Conservation (phyloP, 2,888 invertebrate genomes). For the Tetranychus piercei region DNA sequence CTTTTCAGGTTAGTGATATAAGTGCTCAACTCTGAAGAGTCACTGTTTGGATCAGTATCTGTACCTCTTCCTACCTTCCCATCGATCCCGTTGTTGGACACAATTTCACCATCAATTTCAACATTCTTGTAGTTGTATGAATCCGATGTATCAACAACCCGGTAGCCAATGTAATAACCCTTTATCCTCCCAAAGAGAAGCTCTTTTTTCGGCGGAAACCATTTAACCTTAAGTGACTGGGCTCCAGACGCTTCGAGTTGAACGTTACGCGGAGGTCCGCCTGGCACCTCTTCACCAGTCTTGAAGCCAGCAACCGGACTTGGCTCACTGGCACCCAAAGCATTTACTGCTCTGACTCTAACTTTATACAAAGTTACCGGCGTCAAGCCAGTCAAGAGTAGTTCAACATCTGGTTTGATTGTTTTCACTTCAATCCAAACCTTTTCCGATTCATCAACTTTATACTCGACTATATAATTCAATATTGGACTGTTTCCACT, state of each 20-base stretch:
- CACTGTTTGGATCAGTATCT: background rate
- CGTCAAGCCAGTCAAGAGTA: slow-evolving; percentile 26
- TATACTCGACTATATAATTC: slow-evolving; percentile 32
- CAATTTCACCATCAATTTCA: slow-evolving; percentile 18
- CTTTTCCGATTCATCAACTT: slow-evolving; percentile 24
- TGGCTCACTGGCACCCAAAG: slow-evolving; percentile 31
- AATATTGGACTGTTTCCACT: slow-evolving; percentile 34
- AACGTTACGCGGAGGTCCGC: slow-evolving; percentile 21
- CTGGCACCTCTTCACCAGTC: slow-evolving; percentile 31
- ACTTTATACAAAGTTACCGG: slow-evolving; percentile 33
- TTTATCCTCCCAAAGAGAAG: slow-evolving; percentile 33
- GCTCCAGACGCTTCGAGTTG: slow-evolving; percentile 20
- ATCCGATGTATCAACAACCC: slow-evolving; percentile 31
- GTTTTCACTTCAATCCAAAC: slow-evolving; percentile 6
- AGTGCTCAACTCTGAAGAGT: slow-evolving; percentile 11
- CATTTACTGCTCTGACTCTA: slow-evolving; percentile 32
- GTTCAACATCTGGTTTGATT: background rate
- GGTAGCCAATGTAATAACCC: slow-evolving; percentile 35
- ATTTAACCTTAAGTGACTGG: slow-evolving; percentile 22
- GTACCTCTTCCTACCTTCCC: background rate
- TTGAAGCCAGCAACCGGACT: slow-evolving; percentile 30
- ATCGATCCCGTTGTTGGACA: background rate
- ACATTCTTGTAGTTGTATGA: slow-evolving; percentile 27
- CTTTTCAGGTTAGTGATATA: slow-evolving; percentile 31
- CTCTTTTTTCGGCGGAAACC: slow-evolving; percentile 30